phyloP scores from a whole-genome alignment of 2,797 vertebrate species.

The Myripristis jacobus region DNA sequence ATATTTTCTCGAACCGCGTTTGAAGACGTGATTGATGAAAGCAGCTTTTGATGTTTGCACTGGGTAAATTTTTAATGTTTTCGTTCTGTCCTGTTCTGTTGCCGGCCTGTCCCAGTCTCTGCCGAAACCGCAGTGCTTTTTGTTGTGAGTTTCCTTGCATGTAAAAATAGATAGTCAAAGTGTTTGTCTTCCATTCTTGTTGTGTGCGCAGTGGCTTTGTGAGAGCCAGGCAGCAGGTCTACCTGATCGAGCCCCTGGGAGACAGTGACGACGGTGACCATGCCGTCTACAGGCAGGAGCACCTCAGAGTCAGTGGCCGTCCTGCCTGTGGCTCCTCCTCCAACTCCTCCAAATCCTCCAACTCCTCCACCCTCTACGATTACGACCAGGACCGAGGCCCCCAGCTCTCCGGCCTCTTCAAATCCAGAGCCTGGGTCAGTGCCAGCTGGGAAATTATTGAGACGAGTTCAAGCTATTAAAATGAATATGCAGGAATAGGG shows the following conservation, averaged over 20 bases:
- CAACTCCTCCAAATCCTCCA: slow-evolving; percentile 43
- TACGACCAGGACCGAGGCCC: slow-evolving; percentile 63
- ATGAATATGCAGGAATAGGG: not conserved
- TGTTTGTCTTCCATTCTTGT: not conserved
- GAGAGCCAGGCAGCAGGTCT: slow-evolving; percentile 76
- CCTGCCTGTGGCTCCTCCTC: slow-evolving; percentile 64
- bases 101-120: too few relatives aligned
- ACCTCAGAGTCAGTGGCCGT: slow-evolving; percentile 72
- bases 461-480: not conserved
- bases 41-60: too few relatives aligned
- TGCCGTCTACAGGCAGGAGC: slow-evolving; percentile 83
- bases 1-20: too few relatives aligned
- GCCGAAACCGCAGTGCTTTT: too few relatives aligned
- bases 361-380: slow-evolving; percentile 63
- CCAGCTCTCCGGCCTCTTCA: slow-evolving; percentile 77
- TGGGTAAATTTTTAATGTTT: too few relatives aligned
- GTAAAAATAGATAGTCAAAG: not conserved
- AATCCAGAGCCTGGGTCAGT: slow-evolving; percentile 82
- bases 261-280: slow-evolving; percentile 71
- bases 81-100: too few relatives aligned
- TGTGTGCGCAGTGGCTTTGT: slow-evolving; percentile 85
- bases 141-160: too few relatives aligned
- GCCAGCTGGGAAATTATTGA: not conserved
- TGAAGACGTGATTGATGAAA: too few relatives aligned
- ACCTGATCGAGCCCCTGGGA: slow-evolving; percentile 89